Evolutionary conservation across 2,888 invertebrate genomes (phyloP), one percentile per base, ranked within the genome.

Genomic region (Petrolisthes cinctipes): DNA sequence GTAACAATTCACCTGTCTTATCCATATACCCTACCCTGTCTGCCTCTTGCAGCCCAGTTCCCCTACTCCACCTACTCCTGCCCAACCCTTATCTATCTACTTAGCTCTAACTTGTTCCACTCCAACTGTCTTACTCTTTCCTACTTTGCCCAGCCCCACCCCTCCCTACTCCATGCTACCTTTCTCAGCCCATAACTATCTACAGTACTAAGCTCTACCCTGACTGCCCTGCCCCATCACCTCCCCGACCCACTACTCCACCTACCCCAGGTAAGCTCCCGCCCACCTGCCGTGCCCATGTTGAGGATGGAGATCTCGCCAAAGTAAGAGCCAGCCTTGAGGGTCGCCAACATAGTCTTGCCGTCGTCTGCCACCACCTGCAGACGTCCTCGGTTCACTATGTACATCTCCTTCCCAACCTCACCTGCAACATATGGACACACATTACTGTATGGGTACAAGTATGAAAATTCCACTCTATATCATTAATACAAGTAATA

Each of bases 371-470:
- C 98, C 91, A 97, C 98, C 93, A 97, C 99, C 94, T 96, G 98
- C 92, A 98, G 95, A 92, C 97, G 95, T 91, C 99, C 99, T 92
- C 98, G 95, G 94, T 98, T 99, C 92, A 99, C 99, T 94, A 99
- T 99, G 95, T 99, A 99, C 99, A 99, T 99, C 94, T 99, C 99
- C 94, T 99, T 99, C 91, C 99, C 99, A 91, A 99, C 98, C 94
- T 99, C 99, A 92, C 99, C 99, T 99, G 94, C 1, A 37, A 37
- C 37, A 37, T 37, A 37, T 37, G 37, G 37, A 37, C 37, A 37
- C 37, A 37, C 37, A 37, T 37, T 37, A 37, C 37, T 37, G 37
- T 37, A 37, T 37, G 37, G 2, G 37, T 37, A 37, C 37, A 37
- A 37, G 37, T 2, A 37, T 2, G 37, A 37, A 37, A 37, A 37